A percentile compares a stretch with the other conserved stretches of the same genome.
Evolutionary conservation across 2,888 invertebrate species (phyloP).

Genomic region (Habrosyne pyritoides): DNA sequence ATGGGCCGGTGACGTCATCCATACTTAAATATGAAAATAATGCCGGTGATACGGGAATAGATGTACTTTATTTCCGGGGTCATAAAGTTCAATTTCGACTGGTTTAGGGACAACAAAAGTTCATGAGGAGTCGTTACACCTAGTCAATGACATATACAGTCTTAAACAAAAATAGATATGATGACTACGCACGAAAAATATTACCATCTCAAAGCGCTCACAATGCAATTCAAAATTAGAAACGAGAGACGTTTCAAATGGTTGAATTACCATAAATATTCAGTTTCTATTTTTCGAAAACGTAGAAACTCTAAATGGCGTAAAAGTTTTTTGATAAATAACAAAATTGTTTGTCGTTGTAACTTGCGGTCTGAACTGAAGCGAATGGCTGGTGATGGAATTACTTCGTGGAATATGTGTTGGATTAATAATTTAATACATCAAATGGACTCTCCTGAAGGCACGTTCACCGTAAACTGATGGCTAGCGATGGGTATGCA

Average conservation of each 20-base stretch:
- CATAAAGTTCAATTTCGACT: slow-evolving; percentile 13
- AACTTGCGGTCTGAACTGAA: not conserved
- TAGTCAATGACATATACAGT: not conserved
- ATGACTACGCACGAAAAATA: not conserved
- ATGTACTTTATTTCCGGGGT: slow-evolving; percentile 18
- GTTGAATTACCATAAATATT: slow-evolving; percentile 7
- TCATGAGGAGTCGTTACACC: not conserved
- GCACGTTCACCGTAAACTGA: slow-evolving; percentile 24
- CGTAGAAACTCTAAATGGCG: not conserved
- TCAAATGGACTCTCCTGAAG: slow-evolving; percentile 28
- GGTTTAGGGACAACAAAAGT: not conserved
- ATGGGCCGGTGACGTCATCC: slow-evolving; percentile 58
- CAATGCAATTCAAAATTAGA: slow-evolving; percentile 4
- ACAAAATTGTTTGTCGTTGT: not conserved
- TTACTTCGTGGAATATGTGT: slow-evolving; percentile 11
- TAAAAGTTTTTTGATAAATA: slow-evolving; percentile 2
- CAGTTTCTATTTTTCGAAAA: slow-evolving; percentile 3
- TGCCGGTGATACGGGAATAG: slow-evolving; percentile 24
- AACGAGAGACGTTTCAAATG: not conserved
- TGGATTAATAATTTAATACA: slow-evolving; percentile 26
- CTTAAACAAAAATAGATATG: slow-evolving; percentile 6
- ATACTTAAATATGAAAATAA: slow-evolving; percentile 29
- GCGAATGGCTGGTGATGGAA: not conserved
- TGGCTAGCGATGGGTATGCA: not conserved
- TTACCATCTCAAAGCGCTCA: slow-evolving; percentile 4